These are phyloP conservation scores for Dermolepida albohirtum DNA, from an alignment of 2,888 invertebrate genomes.

Conservation along the genomic window DNA sequence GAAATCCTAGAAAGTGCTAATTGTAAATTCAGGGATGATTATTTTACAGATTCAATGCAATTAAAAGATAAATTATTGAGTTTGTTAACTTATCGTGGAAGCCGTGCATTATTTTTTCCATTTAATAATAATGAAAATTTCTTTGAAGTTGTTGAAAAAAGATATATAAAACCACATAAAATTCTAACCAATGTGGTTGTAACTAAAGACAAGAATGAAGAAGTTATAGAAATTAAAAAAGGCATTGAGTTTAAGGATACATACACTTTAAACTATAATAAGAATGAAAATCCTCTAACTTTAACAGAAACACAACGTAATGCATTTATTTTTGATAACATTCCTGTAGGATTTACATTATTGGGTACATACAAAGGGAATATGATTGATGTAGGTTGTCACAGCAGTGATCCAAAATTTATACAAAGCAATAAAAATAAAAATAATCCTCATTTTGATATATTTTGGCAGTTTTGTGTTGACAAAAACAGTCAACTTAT, in stretches of 20 bases:
- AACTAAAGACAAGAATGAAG: constrained; percentile 33
- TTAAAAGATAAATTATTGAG: constrained; percentile 42
- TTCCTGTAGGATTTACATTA: constrained; percentile 28
- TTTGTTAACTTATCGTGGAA: constrained; percentile 35
- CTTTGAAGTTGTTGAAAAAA: constrained; percentile 40
- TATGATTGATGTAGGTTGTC: constrained; percentile 49
- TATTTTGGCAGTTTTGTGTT: constrained; percentile 57
- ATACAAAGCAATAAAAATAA: constrained; percentile 51
- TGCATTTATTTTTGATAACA: constrained; percentile 16
- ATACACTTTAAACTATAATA: constrained; percentile 26
- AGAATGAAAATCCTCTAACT: constrained; percentile 11
- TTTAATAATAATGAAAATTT: constrained; percentile 10
- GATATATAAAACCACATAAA: constrained; percentile 34
- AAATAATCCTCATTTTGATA: constrained; percentile 51
- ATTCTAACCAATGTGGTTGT: constrained; percentile 37
- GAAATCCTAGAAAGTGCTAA: constrained; percentile 54
- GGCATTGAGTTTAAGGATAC: constrained; percentile 15
- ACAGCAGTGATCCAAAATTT: constrained; percentile 47
- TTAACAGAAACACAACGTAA: constrained; percentile 27
- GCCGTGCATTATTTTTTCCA: constrained; percentile 34
- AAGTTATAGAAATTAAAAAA: constrained; percentile 29
- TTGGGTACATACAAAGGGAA: constrained; percentile 11
- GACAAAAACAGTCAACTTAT: constrained; percentile 56
- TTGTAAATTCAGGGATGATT: constrained; percentile 35
- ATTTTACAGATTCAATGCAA: constrained; percentile 31